Base-by-base conservation (phyloP, 2,888 invertebrate genomes). In the Hypsopygia costalis region DNA sequence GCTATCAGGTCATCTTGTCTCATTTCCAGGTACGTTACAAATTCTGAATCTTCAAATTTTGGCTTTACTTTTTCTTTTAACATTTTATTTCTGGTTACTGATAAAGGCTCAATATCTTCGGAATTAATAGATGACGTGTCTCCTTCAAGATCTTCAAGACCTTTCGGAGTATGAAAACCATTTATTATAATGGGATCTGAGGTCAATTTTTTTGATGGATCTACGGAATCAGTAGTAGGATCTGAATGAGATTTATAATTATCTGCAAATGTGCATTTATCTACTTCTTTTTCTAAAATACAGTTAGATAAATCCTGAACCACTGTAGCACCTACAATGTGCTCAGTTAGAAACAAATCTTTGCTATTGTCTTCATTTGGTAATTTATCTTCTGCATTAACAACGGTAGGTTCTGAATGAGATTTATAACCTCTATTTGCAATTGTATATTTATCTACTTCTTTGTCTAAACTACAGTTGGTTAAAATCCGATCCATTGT, bases 11-110 rank as follows among this genome's bases (percentile, higher is more conserved):
- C 62, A 49, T 91, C 90, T 56, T 82, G 86, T 49, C 80, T 76
- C 5, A 90, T 48, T 45, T 90, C 86, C 29, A 87, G 65, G 62
- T 89, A 91, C 45, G 89, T 72, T 7, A 89, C 61, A 49, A 91
- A 91, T 30, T 89, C 88, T 1, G 80, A 75, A 42, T 87, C 70
- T 4, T 74, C 62, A 31, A 66, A 34, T 22, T 63, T 63, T 6
- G 25, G n/a, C 39, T 57, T 62, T 11, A 45, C 44, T 12, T 55
- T 60, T 27, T 51, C 52, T 41, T 58, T 59, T 47, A 55, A 41
- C 43, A 48, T 31, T 41, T 55, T 77, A 32, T 52, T 62, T 50
- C 50, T 73, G 12, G 52, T 52, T 22, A 55, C 11, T 9, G 69
- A 63, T 22, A 62, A 29, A 12, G 47, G 52, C 40, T 73, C 72